These are phyloP conservation scores for Penaeus vannamei DNA, from an alignment of 1,140 invertebrate genomes.

Conservation along the genomic window DNA sequence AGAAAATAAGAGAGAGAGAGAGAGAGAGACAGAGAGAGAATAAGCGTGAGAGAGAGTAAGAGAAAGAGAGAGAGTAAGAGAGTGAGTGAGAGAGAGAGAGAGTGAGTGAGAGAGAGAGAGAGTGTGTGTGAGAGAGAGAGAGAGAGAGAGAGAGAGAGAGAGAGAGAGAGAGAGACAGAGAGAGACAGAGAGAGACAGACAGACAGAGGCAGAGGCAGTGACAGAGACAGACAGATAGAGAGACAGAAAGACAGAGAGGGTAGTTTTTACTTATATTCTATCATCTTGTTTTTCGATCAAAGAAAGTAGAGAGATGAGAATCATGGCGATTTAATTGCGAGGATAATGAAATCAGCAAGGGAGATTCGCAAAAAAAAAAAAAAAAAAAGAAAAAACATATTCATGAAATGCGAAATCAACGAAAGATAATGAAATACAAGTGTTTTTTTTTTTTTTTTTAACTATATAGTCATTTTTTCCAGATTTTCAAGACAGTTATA, in stretches of 20 bases:
- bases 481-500: no score
- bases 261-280: no score
- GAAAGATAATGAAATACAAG: no score
- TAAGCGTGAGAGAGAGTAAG: conserved; percentile 21
- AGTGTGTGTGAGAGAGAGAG: no score
- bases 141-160: not conserved
- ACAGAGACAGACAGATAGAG: not conserved
- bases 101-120: not conserved
- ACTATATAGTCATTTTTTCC: no score
- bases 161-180: no score
- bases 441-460: no score
- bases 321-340: no score
- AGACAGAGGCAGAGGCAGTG: no score
- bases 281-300: no score
- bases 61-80: conserved; percentile 10
- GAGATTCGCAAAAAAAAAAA: not conserved
- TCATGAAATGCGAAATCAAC: no score
- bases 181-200: not conserved
- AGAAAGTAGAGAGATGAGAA: no score
- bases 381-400: not conserved
- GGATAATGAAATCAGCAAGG: not conserved
- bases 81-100: not conserved
- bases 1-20: conserved; percentile 45
- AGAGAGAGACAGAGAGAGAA: conserved; percentile 45
- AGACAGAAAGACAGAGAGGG: not conserved